These are phyloP conservation scores for Oreochromis grahami DNA, from an alignment of 2,797 vertebrate species.

Conservation along the genomic window DNA sequence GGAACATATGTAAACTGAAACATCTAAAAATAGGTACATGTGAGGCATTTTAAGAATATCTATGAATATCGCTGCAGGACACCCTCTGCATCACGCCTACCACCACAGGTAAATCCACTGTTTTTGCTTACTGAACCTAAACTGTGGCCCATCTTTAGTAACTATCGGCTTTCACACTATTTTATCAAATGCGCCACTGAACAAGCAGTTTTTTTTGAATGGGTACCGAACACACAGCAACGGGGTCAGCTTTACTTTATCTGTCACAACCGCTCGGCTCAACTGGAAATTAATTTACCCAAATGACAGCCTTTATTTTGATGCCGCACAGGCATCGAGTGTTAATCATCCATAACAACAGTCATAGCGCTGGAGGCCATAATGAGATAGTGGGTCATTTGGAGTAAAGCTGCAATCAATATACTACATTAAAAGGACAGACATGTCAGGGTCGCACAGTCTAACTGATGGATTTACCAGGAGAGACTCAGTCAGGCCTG, in stretches of 20 bases:
- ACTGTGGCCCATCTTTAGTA: background rate
- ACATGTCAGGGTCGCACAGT: conserved; percentile 33
- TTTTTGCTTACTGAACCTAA: background rate
- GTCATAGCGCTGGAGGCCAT: conserved; percentile 2
- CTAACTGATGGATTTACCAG: conserved; percentile 40
- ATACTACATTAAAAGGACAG: conserved; percentile 46
- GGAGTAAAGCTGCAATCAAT: conserved; percentile 49
- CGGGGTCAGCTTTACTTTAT: background rate
- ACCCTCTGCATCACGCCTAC: background rate
- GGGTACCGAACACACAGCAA: background rate
- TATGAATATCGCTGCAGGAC: background rate
- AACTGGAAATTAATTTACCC: conserved; percentile 31
- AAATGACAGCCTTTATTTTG: conserved; percentile 34
- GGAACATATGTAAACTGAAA: background rate
- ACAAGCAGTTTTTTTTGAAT: background rate
- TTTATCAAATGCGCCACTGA: background rate
- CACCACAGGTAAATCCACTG: background rate
- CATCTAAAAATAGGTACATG: background rate
- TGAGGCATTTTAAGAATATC: background rate
- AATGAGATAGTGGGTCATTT: conserved; percentile 33
- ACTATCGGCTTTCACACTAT: background rate
- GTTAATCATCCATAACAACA: conserved; percentile 29
- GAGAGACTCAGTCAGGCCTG: conserved; percentile 9
- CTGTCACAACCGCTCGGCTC: background rate
- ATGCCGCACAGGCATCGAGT: background rate